Base-by-base conservation (phyloP, 1,140 invertebrate species). In the Leptopilina boulardi region DNA sequence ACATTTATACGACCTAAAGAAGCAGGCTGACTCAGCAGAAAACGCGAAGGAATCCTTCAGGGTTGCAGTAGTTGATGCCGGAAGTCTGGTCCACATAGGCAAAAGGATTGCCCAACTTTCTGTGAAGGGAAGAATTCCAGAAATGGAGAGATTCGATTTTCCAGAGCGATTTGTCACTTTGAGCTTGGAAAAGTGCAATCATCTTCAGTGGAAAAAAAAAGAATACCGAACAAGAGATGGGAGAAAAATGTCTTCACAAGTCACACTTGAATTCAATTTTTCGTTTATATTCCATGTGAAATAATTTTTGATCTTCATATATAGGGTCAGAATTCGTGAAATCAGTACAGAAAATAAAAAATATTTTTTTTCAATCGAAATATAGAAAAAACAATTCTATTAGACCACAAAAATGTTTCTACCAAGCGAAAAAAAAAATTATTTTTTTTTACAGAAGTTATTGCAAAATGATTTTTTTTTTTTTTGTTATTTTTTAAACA, bases 51-150 rank as follows among this genome's bases (percentile, higher is more conserved):
- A 4, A 66, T 30, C 59, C 59, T 66, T 30, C 59, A 66, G n/a
- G n/a, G n/a, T n/a, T n/a, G 23, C 59, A 66, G 11, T 15, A 66
- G 26, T 66, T 66, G 59, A 66, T 23, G 59, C 59, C 59, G 59
- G 59, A 66, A 66, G 23, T 66, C 59, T 66, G 59, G 59, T 66
- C 59, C 23, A 30, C 23, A 26, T 66, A 30, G 23, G 59, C 23
- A 66, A 34, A 66, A 13, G 59, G 26, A 66, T 66, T 66, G 59
- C 59, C 59, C 59, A 66, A 66, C 26, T 66, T 66, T 66, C 59
- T 66, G 26, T 8, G n/a, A 23, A 66, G 59, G 26, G 11, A 34
- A n/a, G 59, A 66, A 66, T 66, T 66, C 23, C 11, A 66, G 59
- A 66, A 66, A 66, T 66, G 26, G 23, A 34, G 23, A 66, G 23